Conservation (phyloP, 1,140 invertebrate genomes). For the Coboldia fuscipes region DNA sequence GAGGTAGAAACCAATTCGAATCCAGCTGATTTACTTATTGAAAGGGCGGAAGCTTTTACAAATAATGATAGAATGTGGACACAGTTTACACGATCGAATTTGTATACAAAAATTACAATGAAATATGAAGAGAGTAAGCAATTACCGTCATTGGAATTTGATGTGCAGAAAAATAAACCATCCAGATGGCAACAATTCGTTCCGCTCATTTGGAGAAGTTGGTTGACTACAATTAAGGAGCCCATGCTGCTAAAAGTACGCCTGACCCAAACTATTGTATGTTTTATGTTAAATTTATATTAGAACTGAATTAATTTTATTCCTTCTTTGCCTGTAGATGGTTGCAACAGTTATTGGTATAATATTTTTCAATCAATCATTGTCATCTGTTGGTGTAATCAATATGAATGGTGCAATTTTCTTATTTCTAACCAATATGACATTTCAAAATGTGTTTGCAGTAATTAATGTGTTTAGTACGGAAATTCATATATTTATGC, state of each 20-base stretch:
- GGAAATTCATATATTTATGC: conserved; percentile 77
- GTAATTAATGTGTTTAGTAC: conserved; percentile 80
- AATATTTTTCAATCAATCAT: conserved; percentile 68
- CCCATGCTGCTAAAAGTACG: conserved; percentile 66
- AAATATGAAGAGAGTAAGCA: too few relatives aligned
- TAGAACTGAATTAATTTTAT: conserved; percentile 4
- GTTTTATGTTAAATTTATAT: conserved; percentile 13
- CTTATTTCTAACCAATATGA: conserved; percentile 81
- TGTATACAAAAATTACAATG: background rate
- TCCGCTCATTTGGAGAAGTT: conserved; percentile 68
- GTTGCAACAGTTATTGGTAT: conserved; percentile 68
- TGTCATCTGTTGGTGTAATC: conserved; percentile 75
- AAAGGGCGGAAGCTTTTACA: conserved; percentile 70
- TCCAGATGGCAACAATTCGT: background rate
- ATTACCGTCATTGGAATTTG: too few relatives aligned
- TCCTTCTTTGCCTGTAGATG: conserved; percentile 49
- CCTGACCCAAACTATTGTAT: conserved; percentile 63
- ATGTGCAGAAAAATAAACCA: background rate
- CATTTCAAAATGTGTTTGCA: conserved; percentile 77
- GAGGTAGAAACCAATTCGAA: conserved; percentile 74
- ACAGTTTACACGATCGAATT: conserved; percentile 74
- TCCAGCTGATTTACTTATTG: conserved; percentile 89
- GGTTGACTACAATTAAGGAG: conserved; percentile 61
- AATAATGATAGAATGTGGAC: conserved; percentile 58
- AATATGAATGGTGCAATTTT: conserved; percentile 94